Conservation (phyloP, 2,797 vertebrate species). For the Scarus forsteni region DNA sequence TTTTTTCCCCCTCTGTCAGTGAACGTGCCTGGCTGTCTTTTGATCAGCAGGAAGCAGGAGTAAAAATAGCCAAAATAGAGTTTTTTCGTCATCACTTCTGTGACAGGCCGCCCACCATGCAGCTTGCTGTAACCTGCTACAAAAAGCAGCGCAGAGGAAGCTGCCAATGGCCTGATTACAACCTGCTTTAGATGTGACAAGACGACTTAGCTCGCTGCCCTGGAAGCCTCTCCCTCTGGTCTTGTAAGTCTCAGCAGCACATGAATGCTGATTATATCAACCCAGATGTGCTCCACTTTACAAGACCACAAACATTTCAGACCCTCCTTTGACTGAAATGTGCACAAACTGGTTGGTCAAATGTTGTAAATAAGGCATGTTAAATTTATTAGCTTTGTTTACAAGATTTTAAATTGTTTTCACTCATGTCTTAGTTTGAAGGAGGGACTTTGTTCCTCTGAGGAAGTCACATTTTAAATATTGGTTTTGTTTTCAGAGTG, state of each 20-base stretch:
- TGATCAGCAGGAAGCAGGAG: conserved; percentile 56
- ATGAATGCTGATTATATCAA: conserved; percentile 57
- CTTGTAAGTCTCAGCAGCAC: conserved; percentile 68
- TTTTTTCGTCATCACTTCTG: conserved; percentile 59
- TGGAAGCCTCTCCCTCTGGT: conserved; percentile 50
- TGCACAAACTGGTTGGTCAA: background rate
- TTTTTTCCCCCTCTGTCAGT: conserved; percentile 40
- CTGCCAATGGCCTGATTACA: conserved; percentile 65
- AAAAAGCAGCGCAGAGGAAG: conserved; percentile 46
- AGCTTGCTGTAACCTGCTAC: conserved; percentile 62
- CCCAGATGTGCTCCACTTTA: conserved; percentile 39
- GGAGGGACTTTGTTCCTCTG: background rate
- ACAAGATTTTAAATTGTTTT: background rate
- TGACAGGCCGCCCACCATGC: conserved; percentile 55
- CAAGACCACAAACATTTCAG: conserved; percentile 3
- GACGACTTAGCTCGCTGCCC: conserved; percentile 49
- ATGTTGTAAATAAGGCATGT: conserved; percentile 2
- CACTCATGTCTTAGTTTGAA: background rate
- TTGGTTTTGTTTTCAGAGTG: background rate
- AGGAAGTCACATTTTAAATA: conserved; percentile 12
- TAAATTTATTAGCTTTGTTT: background rate
- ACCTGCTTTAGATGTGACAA: conserved; percentile 61
- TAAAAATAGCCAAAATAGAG: conserved; percentile 70
- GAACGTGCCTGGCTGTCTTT: conserved; percentile 39
- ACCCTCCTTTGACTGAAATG: background rate